phyloP scores from a whole-genome alignment of 1,140 invertebrate genomes.

The Lasaia peninsularis region DNA sequence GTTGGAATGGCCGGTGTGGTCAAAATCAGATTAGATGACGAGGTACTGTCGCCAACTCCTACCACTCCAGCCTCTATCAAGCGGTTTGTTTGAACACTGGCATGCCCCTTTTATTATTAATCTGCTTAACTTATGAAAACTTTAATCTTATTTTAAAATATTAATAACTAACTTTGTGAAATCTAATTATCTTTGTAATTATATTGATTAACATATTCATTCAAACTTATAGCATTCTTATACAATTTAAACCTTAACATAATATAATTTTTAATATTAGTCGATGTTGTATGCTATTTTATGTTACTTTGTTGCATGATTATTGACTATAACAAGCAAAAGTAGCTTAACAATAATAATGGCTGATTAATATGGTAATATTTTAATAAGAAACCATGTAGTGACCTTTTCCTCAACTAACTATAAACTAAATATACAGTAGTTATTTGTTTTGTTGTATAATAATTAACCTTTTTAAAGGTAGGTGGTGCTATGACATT shows the following conservation, averaged over 20 bases:
- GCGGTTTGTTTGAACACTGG: slow-evolving; percentile 65
- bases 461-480: too few species aligned
- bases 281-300: not conserved
- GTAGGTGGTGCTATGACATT: too few species aligned
- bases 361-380: not conserved
- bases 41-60: slow-evolving; percentile 65
- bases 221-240: not conserved
- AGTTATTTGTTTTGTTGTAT: too few species aligned
- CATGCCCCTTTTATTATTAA: slow-evolving; percentile 47
- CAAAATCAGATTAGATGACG: slow-evolving; percentile 74
- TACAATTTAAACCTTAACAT: not conserved
- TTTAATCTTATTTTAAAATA: not conserved
- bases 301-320: not conserved
- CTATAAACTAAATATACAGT: too few species aligned
- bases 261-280: not conserved
- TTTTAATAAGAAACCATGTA: not conserved
- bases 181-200: not conserved
- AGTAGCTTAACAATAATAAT: not conserved
- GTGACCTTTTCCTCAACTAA: not conserved
- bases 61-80: slow-evolving; percentile 74
- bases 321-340: not conserved
- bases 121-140: slow-evolving; percentile 30
- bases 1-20: slow-evolving; percentile 75
- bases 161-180: not conserved
- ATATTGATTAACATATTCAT: not conserved